A percentile compares a stretch with the other conserved stretches of the same genome.
These are phyloP conservation scores for Subanguina moxae DNA, from an alignment of 1,140 invertebrate species.

Conservation along the genomic window DNA sequence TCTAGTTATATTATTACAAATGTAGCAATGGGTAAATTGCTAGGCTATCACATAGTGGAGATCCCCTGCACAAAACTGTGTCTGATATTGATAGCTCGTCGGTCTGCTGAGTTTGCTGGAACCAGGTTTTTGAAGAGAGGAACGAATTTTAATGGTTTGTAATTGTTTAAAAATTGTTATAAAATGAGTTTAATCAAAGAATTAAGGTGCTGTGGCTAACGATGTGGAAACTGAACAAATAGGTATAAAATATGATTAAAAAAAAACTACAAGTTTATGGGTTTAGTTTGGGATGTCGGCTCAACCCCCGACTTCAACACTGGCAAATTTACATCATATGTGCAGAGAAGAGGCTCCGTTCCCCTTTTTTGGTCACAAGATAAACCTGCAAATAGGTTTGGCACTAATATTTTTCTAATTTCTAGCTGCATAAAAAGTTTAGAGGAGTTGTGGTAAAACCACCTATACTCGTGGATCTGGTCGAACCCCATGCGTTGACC, in stretches of 20 bases:
- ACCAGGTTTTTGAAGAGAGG: constrained; percentile 57
- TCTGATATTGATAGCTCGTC: constrained; percentile 48
- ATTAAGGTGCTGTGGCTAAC: constrained; percentile 51
- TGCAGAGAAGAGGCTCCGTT: constrained; percentile 55
- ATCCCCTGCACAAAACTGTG: constrained; percentile 51
- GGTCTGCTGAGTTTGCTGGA: constrained; percentile 55
- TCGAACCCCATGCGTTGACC: constrained; percentile 54
- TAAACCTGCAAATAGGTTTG: constrained; percentile 32
- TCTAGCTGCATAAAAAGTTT: too few relatives aligned
- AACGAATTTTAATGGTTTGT: constrained; percentile 52
- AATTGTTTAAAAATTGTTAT: not conserved
- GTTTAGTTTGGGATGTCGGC: constrained; percentile 48
- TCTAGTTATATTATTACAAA: not conserved
- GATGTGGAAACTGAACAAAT: constrained; percentile 58
- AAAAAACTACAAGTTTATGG: not conserved
- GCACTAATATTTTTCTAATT: too few relatives aligned
- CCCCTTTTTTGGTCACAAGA: constrained; percentile 59
- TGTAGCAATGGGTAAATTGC: constrained; percentile 16
- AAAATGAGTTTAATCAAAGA: constrained; percentile 12
- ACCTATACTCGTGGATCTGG: constrained; percentile 49
- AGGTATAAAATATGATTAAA: too few relatives aligned
- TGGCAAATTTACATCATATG: constrained; percentile 51
- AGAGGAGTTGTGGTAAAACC: constrained; percentile 52
- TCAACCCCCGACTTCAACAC: constrained; percentile 35
- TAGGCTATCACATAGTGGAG: constrained; percentile 49